phyloP scores from a whole-genome alignment of 2,113 vertebrate species.

The Brachirus orientalis region DNA sequence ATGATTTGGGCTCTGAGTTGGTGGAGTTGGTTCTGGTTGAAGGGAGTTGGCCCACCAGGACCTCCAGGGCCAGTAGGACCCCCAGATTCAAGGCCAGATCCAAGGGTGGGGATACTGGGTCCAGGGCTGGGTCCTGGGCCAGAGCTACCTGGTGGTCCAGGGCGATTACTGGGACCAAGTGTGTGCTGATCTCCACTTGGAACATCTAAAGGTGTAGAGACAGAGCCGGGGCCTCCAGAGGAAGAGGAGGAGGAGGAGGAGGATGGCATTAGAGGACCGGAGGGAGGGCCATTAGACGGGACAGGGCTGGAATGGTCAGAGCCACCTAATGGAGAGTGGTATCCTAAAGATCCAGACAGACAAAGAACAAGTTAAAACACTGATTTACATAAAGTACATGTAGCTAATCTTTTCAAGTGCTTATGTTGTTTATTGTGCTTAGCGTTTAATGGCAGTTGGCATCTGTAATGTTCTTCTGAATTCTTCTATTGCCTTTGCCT shows the following conservation, averaged over 20 bases:
- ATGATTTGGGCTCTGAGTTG: slow-evolving; percentile 94
- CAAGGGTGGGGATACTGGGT: slow-evolving; percentile 55
- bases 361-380: neutral
- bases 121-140: slow-evolving; percentile 68
- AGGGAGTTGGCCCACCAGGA: slow-evolving; percentile 84
- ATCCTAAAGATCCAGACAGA: slow-evolving; percentile 80
- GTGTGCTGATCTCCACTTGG: slow-evolving; percentile 83
- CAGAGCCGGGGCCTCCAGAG: slow-evolving; percentile 78
- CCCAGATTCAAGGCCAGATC: slow-evolving; percentile 58
- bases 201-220: slow-evolving; percentile 84
- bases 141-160: slow-evolving; percentile 54
- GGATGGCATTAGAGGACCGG: slow-evolving; percentile 85
- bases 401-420: too few relatives aligned
- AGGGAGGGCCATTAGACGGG: slow-evolving; percentile 90
- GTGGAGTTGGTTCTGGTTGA: slow-evolving; percentile 94
- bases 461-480: too few relatives aligned
- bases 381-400: too few relatives aligned
- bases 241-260: slow-evolving; percentile 76
- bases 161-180: slow-evolving; percentile 81
- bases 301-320: slow-evolving; percentile 94
- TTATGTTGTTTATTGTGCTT: too few relatives aligned
- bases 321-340: slow-evolving; percentile 91
- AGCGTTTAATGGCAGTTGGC: too few relatives aligned
- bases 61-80: slow-evolving; percentile 48
- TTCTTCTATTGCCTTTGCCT: too few relatives aligned